These are phyloP conservation scores for Prosapia bicincta DNA, from an alignment of 2,888 invertebrate species.

Conservation along the genomic window DNA sequence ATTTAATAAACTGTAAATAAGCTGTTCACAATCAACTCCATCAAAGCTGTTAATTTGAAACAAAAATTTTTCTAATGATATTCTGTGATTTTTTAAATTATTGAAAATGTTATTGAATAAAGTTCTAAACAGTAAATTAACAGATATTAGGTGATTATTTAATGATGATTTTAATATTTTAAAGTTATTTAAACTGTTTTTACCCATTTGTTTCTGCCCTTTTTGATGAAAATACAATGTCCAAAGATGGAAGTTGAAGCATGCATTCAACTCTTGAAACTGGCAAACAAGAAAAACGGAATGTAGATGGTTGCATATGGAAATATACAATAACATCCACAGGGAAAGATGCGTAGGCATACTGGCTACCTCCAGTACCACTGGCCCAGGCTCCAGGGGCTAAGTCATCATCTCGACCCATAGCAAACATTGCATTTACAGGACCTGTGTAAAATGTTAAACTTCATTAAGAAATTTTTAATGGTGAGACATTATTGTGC, in stretches of 20 bases:
- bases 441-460: slow-evolving; percentile 39
- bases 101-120: too few species aligned
- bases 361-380: slow-evolving; percentile 66
- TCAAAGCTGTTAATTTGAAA: too few species aligned
- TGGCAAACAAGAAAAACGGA: slow-evolving; percentile 93
- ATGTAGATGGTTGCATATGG: slow-evolving; percentile 96
- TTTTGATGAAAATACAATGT: slow-evolving; percentile 95
- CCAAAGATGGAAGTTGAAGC: slow-evolving; percentile 92
- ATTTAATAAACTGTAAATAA: too few species aligned
- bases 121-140: too few species aligned
- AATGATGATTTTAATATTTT: too few species aligned
- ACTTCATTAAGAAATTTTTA: too few species aligned
- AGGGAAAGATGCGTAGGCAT: slow-evolving; percentile 91
- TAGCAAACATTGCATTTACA: slow-evolving; percentile 40
- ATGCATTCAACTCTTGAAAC: slow-evolving; percentile 95
- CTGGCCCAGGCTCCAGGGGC: slow-evolving; percentile 42
- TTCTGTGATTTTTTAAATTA: too few species aligned
- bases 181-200: slow-evolving; percentile 19
- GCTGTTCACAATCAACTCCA: too few species aligned
- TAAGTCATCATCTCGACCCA: slow-evolving; percentile 36
- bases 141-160: too few species aligned
- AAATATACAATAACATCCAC: slow-evolving; percentile 98
- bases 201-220: slow-evolving; percentile 59
- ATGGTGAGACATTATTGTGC: slow-evolving; percentile 39
- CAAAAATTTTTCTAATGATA: too few species aligned